Evolutionary conservation across 2,888 invertebrate genomes (phyloP).

Genomic region (Sericinus montela): DNA sequence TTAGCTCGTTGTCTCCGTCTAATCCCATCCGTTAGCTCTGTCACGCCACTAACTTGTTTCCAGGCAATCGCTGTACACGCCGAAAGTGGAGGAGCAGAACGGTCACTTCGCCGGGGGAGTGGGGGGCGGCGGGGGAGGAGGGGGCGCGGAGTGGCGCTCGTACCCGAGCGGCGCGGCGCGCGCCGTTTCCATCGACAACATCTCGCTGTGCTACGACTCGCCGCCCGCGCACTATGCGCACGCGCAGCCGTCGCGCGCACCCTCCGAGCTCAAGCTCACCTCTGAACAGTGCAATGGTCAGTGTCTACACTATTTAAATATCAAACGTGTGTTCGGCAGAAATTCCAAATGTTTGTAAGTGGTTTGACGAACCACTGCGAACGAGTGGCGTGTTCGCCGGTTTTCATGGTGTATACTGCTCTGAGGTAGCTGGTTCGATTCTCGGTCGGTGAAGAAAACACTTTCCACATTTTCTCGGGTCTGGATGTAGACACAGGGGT

Average conservation of each 20-base stretch:
- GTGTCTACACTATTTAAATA: too few relatives aligned
- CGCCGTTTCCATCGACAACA: slow-evolving; percentile 82
- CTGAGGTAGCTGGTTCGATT: too few relatives aligned
- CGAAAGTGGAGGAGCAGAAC: slow-evolving; percentile 81
- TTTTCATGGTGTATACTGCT: too few relatives aligned
- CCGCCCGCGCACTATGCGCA: slow-evolving; percentile 32
- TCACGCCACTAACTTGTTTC: slow-evolving; percentile 7
- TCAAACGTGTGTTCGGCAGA: too few relatives aligned
- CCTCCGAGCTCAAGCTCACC: slow-evolving; percentile 60
- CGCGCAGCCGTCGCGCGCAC: slow-evolving; percentile 54
- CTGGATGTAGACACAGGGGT: too few relatives aligned
- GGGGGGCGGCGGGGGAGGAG: slow-evolving; percentile 73
- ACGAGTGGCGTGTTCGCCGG: too few relatives aligned
- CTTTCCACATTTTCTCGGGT: too few relatives aligned
- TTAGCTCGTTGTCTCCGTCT: too few relatives aligned
- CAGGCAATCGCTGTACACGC: slow-evolving; percentile 85
- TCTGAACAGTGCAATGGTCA: slow-evolving; percentile 63
- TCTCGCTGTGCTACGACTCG: slow-evolving; percentile 72
- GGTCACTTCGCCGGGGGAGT: slow-evolving; percentile 54
- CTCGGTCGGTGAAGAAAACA: too few relatives aligned
- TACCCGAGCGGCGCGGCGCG: slow-evolving; percentile 67
- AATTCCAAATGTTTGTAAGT: too few relatives aligned
- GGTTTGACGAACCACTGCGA: too few relatives aligned
- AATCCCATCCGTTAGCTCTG: too few relatives aligned
- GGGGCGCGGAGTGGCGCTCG: slow-evolving; percentile 64